A percentile compares a stretch with the other conserved stretches of the same genome.
These are phyloP conservation scores for Campaea margaritaria DNA, from an alignment of 2,888 invertebrate genomes.

Conservation along the genomic window DNA sequence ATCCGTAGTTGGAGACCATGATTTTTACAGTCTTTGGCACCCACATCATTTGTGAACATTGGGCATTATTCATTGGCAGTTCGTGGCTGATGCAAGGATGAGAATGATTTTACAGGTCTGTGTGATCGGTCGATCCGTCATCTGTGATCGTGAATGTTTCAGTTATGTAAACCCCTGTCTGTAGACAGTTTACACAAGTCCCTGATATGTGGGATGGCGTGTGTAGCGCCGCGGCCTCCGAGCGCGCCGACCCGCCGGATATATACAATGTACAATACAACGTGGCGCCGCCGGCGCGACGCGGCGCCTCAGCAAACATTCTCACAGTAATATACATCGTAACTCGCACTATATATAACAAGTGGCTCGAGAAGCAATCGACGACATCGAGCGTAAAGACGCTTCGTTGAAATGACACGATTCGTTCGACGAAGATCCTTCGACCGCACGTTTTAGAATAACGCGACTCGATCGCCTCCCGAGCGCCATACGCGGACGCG, in stretches of 20 bases:
- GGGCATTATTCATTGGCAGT: constrained; percentile 1
- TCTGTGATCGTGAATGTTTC: background rate
- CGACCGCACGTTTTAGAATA: background rate
- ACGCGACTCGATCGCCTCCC: constrained; percentile 15
- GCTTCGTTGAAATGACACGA: background rate
- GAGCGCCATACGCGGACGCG: constrained; percentile 65
- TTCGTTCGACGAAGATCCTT: background rate
- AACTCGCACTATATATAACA: constrained; percentile 83
- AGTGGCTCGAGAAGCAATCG: constrained; percentile 45
- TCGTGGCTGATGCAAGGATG: too few species aligned
- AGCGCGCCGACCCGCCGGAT: constrained; percentile 69
- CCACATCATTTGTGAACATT: background rate
- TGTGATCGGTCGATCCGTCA: background rate
- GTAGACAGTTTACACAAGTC: constrained; percentile 73
- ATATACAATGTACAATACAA: constrained; percentile 84
- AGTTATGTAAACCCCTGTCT: constrained; percentile 30
- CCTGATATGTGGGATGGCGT: constrained; percentile 84
- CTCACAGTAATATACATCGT: constrained; percentile 83
- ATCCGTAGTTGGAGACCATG: background rate
- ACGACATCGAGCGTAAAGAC: background rate
- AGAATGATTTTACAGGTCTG: background rate
- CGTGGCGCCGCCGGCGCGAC: constrained; percentile 73
- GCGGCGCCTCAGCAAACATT: constrained; percentile 77
- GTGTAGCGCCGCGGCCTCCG: constrained; percentile 75
- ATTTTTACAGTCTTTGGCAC: constrained; percentile 1